These are phyloP conservation scores for Troglohyphantes excavatus DNA, from an alignment of 2,888 invertebrate genomes.

Conservation along the genomic window DNA sequence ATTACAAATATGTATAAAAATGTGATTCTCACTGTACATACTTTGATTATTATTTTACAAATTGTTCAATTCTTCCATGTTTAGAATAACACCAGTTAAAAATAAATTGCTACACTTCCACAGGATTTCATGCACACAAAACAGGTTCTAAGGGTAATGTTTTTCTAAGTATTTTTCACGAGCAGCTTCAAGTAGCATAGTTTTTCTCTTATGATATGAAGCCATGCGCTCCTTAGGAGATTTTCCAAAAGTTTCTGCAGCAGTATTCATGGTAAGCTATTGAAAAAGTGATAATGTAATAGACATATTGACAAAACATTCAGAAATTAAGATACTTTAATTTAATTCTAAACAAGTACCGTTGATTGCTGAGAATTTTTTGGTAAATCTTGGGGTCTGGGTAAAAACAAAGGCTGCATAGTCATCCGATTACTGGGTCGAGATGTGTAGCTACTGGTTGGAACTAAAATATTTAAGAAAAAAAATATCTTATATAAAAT, in stretches of 20 bases:
- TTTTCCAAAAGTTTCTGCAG: conserved; percentile 83
- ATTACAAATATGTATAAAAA: conserved; percentile 61
- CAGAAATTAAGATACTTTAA: neutral
- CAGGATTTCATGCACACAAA: neutral
- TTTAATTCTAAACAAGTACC: neutral
- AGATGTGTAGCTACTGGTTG: neutral
- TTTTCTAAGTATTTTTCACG: conserved; percentile 90
- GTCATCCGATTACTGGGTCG: neutral
- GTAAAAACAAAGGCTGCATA: neutral
- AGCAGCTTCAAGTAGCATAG: conserved; percentile 90
- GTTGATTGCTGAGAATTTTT: neutral
- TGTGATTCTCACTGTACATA: conserved; percentile 52
- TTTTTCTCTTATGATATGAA: conserved; percentile 91
- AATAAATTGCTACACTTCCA: neutral
- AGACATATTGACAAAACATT: neutral
- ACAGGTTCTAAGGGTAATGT: conserved; percentile 83
- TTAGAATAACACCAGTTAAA: neutral
- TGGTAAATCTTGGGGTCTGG: neutral
- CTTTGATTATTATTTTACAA: conserved; percentile 52
- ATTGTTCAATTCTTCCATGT: neutral
- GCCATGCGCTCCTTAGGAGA: conserved; percentile 86
- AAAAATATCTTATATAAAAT: too few relatives aligned
- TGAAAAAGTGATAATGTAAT: neutral
- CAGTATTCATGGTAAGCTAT: conserved; percentile 81
- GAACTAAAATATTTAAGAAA: neutral